Evolutionary conservation across 2,113 vertebrate species (phyloP), one percentile per base, ranked within the genome.

Genomic region (Pangasianodon gigas): DNA sequence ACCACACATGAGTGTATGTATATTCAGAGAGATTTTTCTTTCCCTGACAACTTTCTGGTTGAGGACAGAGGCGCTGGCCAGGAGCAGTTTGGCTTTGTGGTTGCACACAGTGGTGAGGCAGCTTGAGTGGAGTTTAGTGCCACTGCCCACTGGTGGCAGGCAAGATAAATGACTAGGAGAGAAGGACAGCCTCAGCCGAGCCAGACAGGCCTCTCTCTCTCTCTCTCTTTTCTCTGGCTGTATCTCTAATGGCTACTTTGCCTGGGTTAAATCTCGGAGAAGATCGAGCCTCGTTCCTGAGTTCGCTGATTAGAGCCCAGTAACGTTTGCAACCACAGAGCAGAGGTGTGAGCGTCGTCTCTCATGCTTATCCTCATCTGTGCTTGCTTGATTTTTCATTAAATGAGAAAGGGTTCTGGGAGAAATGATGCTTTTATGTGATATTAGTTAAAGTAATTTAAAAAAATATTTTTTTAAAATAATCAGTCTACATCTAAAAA

Each of bases 121-220:
- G 79, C 80, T 2, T 88, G 86, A 83, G 87, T 84, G 93, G 88
- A 94, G 95, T 96, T 96, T 96, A 96, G 94, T 95, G 94, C 94
- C 93, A 94, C 92, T 96, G 95, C 96, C 94, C 95, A 96, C 93
- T 96, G 95, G 94, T 95, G 96, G 96, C 91, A 94, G 95, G 71
- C 91, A 90, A 83, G 94, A 93, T 95, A 90, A 94, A 96, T 93
- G 95, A 95, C 93, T 82, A 29, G 51, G 32, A 74, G 77, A 62
- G 19, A 52, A 77, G 62, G 54, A 32, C 41, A 13, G 82, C 2
- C 83, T 56, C 26, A 16, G 29, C 21, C 7, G 26, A 46, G 58
- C 67, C 4, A 89, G 85, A 69, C 62, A 85, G 41, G 86, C 58
- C 67, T 54, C 21, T 11, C 6, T 58, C 32, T 65, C 44, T 52